These are phyloP conservation scores for Propithecus perrieri DNA, from an alignment of 2,797 vertebrate species.

Conservation along the genomic window DNA sequence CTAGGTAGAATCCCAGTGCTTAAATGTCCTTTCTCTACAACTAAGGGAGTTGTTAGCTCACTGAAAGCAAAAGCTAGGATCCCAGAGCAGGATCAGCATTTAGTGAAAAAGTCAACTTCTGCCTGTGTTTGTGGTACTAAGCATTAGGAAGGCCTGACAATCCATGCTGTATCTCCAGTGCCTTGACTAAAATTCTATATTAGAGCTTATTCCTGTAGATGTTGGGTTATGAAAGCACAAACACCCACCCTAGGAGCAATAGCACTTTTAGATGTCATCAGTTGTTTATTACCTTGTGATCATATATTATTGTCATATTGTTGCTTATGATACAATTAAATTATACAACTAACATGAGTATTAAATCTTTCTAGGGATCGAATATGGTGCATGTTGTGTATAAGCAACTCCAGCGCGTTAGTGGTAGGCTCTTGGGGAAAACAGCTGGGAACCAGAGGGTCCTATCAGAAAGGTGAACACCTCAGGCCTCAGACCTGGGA, in stretches of 20 bases:
- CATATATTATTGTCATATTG: neutral
- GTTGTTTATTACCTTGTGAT: neutral
- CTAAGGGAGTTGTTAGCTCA: neutral
- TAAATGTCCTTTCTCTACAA: neutral
- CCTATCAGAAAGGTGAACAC: neutral
- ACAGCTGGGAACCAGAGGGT: neutral
- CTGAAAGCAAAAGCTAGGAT: neutral
- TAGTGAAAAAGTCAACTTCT: neutral
- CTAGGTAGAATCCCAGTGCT: neutral
- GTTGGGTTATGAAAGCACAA: neutral
- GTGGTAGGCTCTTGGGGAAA: neutral
- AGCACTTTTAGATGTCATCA: neutral
- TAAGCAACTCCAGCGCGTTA: neutral
- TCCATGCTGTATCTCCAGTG: neutral
- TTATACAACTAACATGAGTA: neutral
- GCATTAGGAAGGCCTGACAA: neutral
- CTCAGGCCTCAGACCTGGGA: no score
- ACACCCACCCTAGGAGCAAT: neutral
- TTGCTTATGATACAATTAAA: neutral
- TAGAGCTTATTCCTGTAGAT: neutral
- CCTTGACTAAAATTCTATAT: neutral
- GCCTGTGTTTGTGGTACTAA: neutral
- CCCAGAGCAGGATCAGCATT: neutral
- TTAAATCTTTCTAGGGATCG: neutral
- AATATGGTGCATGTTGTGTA: accelerated